phyloP scores from a whole-genome alignment of 1,140 invertebrate genomes.

The Drosophila kanapiae region DNA sequence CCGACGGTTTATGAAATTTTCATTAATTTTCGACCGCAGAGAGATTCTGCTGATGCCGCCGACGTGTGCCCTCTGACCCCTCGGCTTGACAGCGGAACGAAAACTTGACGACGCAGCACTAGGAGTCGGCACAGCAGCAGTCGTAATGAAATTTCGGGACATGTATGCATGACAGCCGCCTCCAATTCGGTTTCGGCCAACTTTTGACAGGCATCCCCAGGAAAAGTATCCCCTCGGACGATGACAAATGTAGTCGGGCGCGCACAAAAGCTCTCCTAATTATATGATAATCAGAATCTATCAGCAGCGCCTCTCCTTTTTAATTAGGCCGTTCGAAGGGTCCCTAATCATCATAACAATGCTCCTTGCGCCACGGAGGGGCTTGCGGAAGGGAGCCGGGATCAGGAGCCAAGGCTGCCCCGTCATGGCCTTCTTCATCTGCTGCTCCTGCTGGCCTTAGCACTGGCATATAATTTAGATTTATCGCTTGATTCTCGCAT shows the following conservation, averaged over 20 bases:
- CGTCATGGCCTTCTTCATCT: constrained; percentile 49
- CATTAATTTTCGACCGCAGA: constrained; percentile 83
- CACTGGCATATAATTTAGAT: constrained; percentile 81
- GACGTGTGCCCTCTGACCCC: constrained; percentile 48
- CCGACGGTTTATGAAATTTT: constrained; percentile 81
- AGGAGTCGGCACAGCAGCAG: constrained; percentile 27
- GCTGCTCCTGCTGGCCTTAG: constrained; percentile 45
- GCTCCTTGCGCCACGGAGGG: constrained; percentile 20
- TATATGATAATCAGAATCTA: constrained; percentile 77
- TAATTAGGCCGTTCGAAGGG: constrained; percentile 58
- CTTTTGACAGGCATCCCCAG: constrained; percentile 64
- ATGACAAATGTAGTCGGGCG: constrained; percentile 63
- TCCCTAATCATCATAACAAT: constrained; percentile 80
- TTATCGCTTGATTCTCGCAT: constrained; percentile 80
- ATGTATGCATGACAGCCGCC: constrained; percentile 67
- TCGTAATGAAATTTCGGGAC: constrained; percentile 80
- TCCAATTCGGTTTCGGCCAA: constrained; percentile 46
- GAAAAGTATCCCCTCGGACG: constrained; percentile 69
- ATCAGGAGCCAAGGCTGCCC: constrained; percentile 38
- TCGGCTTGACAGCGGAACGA: constrained; percentile 77
- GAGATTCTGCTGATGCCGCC: constrained; percentile 57
- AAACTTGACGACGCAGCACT: constrained; percentile 79
- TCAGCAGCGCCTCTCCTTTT: constrained; percentile 69
- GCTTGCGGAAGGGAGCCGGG: too few species aligned
- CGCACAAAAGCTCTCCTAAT: constrained; percentile 54